These are phyloP conservation scores for Apocrypta bakeri DNA, from an alignment of 1,140 invertebrate genomes.

Conservation along the genomic window DNA sequence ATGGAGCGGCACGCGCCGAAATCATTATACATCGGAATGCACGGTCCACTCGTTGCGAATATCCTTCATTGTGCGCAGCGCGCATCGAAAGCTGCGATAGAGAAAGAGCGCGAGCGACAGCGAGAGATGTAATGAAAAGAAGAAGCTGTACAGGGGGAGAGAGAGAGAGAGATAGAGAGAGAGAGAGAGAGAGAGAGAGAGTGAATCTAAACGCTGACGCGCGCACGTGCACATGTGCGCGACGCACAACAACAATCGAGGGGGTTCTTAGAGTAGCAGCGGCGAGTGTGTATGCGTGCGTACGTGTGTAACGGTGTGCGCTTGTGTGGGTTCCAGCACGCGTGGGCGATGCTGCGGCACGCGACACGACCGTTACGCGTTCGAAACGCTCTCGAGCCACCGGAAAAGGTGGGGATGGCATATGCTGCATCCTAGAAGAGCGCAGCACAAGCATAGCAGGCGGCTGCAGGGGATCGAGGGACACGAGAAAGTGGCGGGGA, in stretches of 20 bases:
- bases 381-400: conserved; percentile 60
- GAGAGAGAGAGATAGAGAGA: conserved; percentile 39
- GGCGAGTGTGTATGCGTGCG: conserved; percentile 30
- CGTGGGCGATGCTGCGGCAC: conserved; percentile 74
- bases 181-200: conserved; percentile 35
- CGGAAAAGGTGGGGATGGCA: conserved; percentile 43
- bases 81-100: conserved; percentile 21
- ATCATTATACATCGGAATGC: conserved; percentile 51
- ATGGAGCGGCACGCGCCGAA: conserved; percentile 49
- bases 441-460: background rate
- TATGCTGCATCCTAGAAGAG: background rate
- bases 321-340: conserved; percentile 66
- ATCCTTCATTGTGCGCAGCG: conserved; percentile 33
- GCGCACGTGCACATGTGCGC: conserved; percentile 50
- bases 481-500: background rate
- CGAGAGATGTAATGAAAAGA: conserved; percentile 32
- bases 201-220: conserved; percentile 53
- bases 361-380: conserved; percentile 74
- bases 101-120: conserved; percentile 16
- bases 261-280: background rate
- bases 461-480: background rate
- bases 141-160: conserved; percentile 14
- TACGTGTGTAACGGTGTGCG: conserved; percentile 61
- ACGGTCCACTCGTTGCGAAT: conserved; percentile 12
- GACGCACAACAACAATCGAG: background rate